A percentile compares a stretch with the other conserved stretches of the same genome.
Evolutionary conservation across 2,888 invertebrate species (phyloP).

Genomic region (Caradrina kadenii): DNA sequence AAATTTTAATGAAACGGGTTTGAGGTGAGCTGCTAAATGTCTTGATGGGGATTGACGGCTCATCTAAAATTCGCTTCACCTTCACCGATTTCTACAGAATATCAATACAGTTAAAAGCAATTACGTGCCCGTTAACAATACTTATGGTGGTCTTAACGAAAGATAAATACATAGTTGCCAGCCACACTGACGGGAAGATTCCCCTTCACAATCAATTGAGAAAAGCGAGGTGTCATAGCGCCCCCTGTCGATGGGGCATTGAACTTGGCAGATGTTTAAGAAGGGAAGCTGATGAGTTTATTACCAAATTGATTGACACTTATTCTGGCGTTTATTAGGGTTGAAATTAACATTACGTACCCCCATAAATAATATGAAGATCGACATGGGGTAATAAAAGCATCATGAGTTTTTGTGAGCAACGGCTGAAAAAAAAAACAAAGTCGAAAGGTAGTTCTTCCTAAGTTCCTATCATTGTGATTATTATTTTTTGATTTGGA

Average conservation of each 20-base stretch:
- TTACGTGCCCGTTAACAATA: not conserved
- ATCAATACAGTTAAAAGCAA: not conserved
- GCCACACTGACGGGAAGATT: constrained; percentile 35
- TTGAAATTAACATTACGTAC: constrained; percentile 13
- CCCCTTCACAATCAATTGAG: constrained; percentile 38
- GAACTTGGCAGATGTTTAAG: constrained; percentile 52
- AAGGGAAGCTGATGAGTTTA: constrained; percentile 44
- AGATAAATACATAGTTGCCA: constrained; percentile 33
- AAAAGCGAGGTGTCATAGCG: constrained; percentile 18
- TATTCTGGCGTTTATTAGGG: constrained; percentile 39
- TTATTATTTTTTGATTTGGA: too few species aligned
- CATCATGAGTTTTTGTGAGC: not conserved
- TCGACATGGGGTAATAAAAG: not conserved
- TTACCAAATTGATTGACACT: constrained; percentile 47
- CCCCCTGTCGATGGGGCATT: constrained; percentile 44
- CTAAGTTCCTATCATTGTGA: too few species aligned
- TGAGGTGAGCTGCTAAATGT: too few species aligned
- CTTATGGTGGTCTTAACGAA: constrained; percentile 7
- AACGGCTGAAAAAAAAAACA: not conserved
- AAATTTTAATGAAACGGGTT: too few species aligned
- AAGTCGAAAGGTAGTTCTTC: too few species aligned
- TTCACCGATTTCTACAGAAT: too few species aligned
- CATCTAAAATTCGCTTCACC: too few species aligned
- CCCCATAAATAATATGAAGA: constrained; percentile 9
- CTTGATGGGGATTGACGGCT: too few species aligned